Conservation (phyloP, 2,113 vertebrate genomes). For the Phyllostomus hastatus region DNA sequence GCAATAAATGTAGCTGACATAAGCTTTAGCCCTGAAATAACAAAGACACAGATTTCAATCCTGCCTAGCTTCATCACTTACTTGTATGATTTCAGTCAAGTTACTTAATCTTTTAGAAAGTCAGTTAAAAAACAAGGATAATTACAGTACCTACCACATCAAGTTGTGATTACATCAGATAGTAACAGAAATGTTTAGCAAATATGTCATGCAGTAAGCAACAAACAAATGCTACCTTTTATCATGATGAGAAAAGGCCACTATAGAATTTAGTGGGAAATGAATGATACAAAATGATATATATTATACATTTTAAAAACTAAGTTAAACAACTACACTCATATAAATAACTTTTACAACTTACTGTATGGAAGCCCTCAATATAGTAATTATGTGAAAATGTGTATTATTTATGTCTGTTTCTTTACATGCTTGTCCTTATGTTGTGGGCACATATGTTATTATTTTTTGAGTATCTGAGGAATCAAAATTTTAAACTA, state of each 20-base stretch:
- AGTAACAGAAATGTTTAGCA: not conserved
- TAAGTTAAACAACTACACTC: not conserved
- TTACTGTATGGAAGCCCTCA: not conserved
- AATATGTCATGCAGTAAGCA: not conserved
- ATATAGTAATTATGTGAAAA: not conserved
- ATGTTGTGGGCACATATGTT: not conserved
- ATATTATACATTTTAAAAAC: not conserved
- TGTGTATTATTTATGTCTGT: not conserved
- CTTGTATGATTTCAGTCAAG: not conserved
- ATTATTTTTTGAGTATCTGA: not conserved
- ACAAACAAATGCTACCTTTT: not conserved
- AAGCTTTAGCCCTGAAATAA: not conserved
- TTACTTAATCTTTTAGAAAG: not conserved
- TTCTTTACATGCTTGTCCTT: not conserved
- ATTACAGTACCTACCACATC: not conserved
- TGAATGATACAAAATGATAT: not conserved
- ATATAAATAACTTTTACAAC: not conserved
- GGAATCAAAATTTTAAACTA: constrained; percentile 10
- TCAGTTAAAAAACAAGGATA: not conserved
- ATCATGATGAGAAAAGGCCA: not conserved
- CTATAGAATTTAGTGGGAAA: not conserved
- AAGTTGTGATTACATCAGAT: not conserved
- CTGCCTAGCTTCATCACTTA: not conserved
- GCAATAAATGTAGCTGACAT: not conserved
- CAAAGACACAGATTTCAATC: not conserved